Base-by-base conservation (phyloP, 2,888 invertebrate species). In the Biston stratarius region DNA sequence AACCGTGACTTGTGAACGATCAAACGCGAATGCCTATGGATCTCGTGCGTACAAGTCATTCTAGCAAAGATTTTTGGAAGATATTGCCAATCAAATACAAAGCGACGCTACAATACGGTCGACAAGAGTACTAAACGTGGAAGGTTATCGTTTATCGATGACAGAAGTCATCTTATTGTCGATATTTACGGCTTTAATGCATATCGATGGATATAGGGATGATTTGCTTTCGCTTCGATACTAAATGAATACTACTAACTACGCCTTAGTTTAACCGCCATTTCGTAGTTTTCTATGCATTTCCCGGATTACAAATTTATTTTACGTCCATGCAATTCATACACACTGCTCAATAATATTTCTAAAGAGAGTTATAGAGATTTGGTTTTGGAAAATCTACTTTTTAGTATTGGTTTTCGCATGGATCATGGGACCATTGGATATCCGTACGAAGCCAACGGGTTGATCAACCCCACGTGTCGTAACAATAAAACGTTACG, bases 1-100 rank as follows among this genome's bases (percentile, higher is more conserved):
- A 73, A 73, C 70, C 73, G 71, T 75, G 71, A 79, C 77, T 78
- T 74, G 74, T 53, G 75, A 77, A 74, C 74, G 70, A 74, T 79
- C 74, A 76, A 74, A 78, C 72, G 74, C 70, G 64, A 66, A 64
- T 44, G 24, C 56, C 56, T 55, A 44, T 52, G 40, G 59, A 56
- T 68, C 38, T 68, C 67, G 67, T 68, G 67, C 56, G 45, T 64
- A 60, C 67, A 40, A 56, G 67, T 49, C 49, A 68, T 68, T 64
- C 67, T 34, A 47, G 47, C 53, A 24, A 34, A 68, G 60, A 68
- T 63, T 68, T 67, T 68, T 38, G 66, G 63, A 60, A 60, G 62
- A 61, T 63, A 68, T 68, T 63, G 40, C 60, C 56, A 68, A 68
- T 68, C 63, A 64, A 68, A 68, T 64, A 68, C 63, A 68, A 68